phyloP scores from a whole-genome alignment of 1,140 invertebrate species.

The Drosophila lacertosa region DNA sequence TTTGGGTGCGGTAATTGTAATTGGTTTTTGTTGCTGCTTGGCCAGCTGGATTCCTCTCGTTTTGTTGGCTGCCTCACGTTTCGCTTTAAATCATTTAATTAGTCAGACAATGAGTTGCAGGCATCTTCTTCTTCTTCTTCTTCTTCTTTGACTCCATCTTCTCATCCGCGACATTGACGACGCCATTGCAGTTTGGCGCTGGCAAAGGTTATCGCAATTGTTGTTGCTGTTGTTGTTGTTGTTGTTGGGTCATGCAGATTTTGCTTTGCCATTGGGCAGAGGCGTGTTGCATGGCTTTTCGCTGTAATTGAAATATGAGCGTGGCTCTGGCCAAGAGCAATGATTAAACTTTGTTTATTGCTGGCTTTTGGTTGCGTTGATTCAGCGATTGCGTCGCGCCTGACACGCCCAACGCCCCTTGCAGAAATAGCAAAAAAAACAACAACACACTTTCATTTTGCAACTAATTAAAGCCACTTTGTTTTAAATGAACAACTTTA shows the following conservation, averaged over 20 bases:
- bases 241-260: constrained; percentile 27
- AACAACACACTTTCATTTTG: constrained; percentile 32
- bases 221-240: constrained; percentile 14
- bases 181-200: constrained; percentile 52
- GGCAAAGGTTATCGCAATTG: constrained; percentile 67
- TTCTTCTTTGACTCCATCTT: background rate
- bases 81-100: constrained; percentile 82
- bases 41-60: constrained; percentile 40
- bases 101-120: constrained; percentile 74
- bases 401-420: constrained; percentile 17
- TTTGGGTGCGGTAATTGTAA: constrained; percentile 83
- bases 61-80: constrained; percentile 68
- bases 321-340: constrained; percentile 44
- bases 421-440: background rate
- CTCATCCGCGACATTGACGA: constrained; percentile 10
- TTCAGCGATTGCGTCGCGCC: constrained; percentile 8
- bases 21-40: constrained; percentile 67
- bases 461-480: constrained; percentile 64
- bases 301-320: constrained; percentile 69
- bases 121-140: constrained; percentile 12
- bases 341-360: constrained; percentile 46
- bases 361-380: constrained; percentile 34
- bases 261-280: constrained; percentile 21
- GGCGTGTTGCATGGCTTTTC: constrained; percentile 60
- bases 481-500: constrained; percentile 40